Conservation (phyloP, 2,888 invertebrate species). For the Drosophila stalkeri region DNA sequence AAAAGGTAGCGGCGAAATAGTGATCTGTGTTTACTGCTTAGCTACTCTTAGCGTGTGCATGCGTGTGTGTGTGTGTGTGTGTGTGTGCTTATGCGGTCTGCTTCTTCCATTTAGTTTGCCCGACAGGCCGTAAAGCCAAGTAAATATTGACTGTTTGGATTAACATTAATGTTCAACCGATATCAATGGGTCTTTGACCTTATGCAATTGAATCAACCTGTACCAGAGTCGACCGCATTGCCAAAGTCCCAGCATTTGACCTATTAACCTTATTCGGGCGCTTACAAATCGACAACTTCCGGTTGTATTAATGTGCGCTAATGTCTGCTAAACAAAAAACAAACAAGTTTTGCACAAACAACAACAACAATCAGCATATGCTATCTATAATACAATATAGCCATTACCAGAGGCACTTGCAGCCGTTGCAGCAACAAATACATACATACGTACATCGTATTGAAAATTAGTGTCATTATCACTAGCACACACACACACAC, state of each 20-base stretch:
- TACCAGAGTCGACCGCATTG: constrained; percentile 27
- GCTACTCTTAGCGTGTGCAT: not conserved
- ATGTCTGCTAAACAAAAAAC: constrained; percentile 52
- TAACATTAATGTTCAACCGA: constrained; percentile 18
- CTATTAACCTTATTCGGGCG: constrained; percentile 59
- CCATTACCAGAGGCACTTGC: constrained; percentile 13
- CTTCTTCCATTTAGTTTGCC: constrained; percentile 22
- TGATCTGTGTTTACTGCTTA: constrained; percentile 41
- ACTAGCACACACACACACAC: constrained; percentile 47
- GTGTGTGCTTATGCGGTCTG: not conserved
- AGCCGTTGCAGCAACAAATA: constrained; percentile 27
- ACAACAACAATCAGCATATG: constrained; percentile 1
- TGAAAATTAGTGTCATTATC: constrained; percentile 78
- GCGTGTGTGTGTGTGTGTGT: not conserved
- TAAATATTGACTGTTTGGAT: constrained; percentile 38
- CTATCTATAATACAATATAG: constrained; percentile 12
- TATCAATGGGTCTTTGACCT: constrained; percentile 46
- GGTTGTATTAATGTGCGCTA: constrained; percentile 61
- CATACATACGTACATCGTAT: constrained; percentile 34
- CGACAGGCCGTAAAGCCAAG: constrained; percentile 25
- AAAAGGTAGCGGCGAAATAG: constrained; percentile 18
- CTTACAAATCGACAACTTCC: constrained; percentile 46
- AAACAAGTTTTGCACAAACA: constrained; percentile 23
- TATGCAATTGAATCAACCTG: constrained; percentile 34
- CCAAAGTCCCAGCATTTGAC: constrained; percentile 39